Evolutionary conservation across 2,888 invertebrate genomes (phyloP), one percentile per base, ranked within the genome.

Genomic region (Trachelus tabidus): DNA sequence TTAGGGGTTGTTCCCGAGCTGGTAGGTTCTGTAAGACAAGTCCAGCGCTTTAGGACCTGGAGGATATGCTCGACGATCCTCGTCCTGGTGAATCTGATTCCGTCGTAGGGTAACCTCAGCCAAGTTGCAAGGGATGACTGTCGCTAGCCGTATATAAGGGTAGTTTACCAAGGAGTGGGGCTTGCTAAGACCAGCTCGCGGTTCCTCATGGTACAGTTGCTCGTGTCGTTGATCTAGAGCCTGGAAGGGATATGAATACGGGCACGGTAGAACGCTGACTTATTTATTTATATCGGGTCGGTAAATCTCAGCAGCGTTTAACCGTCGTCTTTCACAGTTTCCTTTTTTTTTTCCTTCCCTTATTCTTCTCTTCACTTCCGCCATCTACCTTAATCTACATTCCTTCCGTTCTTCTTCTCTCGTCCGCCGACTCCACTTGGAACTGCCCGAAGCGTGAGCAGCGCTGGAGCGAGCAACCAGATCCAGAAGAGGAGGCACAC

Each of bases 231-330:
- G 56, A 56, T 56, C 23, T 3, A 56, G 23, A 76, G 75, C 73
- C 71, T 73, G 76, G 74, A 71, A 73, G 73, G 77, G 76, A 79
- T 80, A 80, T 80, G 77, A 80, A 80, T 79, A 77, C 79, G 74
- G 76, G 33, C 71, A 71, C 71, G 4, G 71, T 35, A 56, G 76
- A 68, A 68, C 68, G 56, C 69, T 73, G 80, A 83, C 82, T 87
- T 86, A 86, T 83, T 87, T 87, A 87, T 86, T 85, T 84, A 84
- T 85, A 86, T 87, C 84, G 80, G 79, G 77, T 80, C 81, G 81
- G 79, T 83, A 83, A 84, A 86, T 84, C 84, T 85, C 80, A 35
- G 40, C 75, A 76, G 76, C 81, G 79, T 83, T 83, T 81, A 80
- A 83, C 80, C 82, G 77, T 82, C 79, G 80, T 85, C 82, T 80